These are phyloP conservation scores for Struthidea cinerea DNA, from an alignment of 2,113 vertebrate genomes.

Conservation along the genomic window DNA sequence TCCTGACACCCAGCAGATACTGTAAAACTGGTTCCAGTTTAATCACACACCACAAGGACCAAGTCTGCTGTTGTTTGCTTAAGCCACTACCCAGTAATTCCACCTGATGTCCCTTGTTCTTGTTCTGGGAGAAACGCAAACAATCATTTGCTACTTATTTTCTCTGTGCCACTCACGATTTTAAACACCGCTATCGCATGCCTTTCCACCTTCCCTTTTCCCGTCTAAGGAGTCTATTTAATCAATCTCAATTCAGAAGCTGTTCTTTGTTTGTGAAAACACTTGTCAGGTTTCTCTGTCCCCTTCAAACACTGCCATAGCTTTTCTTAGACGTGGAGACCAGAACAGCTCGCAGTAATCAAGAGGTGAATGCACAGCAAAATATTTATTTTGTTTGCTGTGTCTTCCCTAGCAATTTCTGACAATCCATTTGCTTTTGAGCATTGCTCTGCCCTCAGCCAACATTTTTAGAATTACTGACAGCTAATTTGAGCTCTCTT, in stretches of 20 bases:
- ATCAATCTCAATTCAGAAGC: constrained; percentile 46
- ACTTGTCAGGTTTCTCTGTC: neutral
- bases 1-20: neutral
- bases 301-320: neutral
- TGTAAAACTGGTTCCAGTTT: neutral
- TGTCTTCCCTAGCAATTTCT: constrained; percentile 15
- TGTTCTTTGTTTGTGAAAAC: neutral
- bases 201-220: neutral
- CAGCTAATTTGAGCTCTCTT: neutral
- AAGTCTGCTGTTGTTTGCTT: neutral
- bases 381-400: constrained; percentile 19
- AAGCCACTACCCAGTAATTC: neutral
- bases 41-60: neutral
- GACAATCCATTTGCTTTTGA: neutral
- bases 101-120: neutral
- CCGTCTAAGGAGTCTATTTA: neutral
- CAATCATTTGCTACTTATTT: constrained; percentile 53
- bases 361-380: constrained; percentile 11
- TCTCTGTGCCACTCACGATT: constrained; percentile 33
- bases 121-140: neutral
- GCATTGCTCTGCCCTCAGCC: neutral
- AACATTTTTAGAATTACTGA: constrained; percentile 16
- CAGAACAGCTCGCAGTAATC: neutral
- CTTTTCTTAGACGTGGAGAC: neutral
- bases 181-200: neutral